These are phyloP conservation scores for Turritopsis dohrnii DNA, from an alignment of 30 jellyfish, hydroid and myxozoan species.

Conservation along the genomic window DNA sequence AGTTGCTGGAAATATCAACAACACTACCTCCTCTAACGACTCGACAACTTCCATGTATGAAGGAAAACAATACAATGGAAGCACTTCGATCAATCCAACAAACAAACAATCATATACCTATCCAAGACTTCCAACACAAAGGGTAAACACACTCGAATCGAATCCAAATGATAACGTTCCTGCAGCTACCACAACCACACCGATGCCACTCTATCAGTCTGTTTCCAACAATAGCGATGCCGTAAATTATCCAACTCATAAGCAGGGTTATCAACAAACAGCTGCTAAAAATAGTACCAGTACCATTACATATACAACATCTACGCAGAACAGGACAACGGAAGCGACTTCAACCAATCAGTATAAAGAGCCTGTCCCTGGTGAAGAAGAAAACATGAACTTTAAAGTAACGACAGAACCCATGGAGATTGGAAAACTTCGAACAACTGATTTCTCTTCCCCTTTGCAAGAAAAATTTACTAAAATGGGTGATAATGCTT, in stretches of 20 bases:
- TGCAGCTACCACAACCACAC: not conserved
- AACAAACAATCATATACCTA: not conserved
- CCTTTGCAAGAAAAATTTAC: not conserved
- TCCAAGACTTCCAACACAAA: not conserved
- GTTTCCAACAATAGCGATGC: not conserved
- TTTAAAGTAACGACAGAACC: conserved; percentile 2
- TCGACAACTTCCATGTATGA: not conserved
- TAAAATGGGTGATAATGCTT: not conserved
- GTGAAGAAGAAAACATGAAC: not conserved
- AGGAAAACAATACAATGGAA: not conserved
- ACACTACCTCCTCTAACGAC: no score
- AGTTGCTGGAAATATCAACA: no score
- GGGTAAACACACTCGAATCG: not conserved
- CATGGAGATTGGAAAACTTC: not conserved
- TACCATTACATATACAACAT: not conserved
- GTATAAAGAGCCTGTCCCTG: conserved; percentile 9
- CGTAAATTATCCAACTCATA: conserved; percentile 4
- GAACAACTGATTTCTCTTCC: not conserved
- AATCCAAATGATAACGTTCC: not conserved
- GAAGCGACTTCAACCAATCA: conserved; percentile 3
- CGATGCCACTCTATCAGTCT: not conserved
- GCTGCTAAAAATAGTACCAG: not conserved
- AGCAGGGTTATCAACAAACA: not conserved
- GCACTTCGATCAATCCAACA: not conserved
- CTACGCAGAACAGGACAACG: not conserved